phyloP scores from a whole-genome alignment of 2,888 invertebrate genomes.

The Terebella lapidaria region DNA sequence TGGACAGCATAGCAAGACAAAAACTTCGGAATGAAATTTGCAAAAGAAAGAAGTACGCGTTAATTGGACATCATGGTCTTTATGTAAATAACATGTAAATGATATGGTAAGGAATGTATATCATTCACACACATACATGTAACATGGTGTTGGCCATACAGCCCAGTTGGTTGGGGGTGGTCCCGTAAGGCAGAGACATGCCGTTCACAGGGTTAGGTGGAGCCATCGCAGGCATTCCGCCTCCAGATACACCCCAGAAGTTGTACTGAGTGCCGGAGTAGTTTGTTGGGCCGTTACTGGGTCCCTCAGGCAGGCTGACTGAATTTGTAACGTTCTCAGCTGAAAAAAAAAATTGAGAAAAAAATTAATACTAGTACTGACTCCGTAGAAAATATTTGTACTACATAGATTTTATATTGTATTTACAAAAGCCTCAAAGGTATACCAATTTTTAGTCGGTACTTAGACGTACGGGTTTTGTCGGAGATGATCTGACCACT shows the following conservation, averaged over 20 bases:
- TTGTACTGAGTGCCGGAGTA: slow-evolving; percentile 54
- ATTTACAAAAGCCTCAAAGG: no score
- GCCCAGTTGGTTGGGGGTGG: slow-evolving; percentile 45
- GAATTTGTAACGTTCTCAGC: background rate
- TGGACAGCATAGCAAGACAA: no score
- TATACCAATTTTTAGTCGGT: no score
- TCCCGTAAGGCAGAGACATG: slow-evolving; percentile 11
- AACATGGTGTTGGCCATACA: slow-evolving; percentile 51
- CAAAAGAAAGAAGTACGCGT: no score
- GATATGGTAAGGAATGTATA: no score
- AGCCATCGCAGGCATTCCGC: background rate
- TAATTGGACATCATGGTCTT: no score
- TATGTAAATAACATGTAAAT: no score
- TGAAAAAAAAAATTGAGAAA: background rate
- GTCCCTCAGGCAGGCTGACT: slow-evolving; percentile 42
- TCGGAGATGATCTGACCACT: background rate
- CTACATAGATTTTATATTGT: no score
- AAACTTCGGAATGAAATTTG: no score
- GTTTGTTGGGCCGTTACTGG: slow-evolving; percentile 48
- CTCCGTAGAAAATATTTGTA: background rate
- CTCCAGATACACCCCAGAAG: slow-evolving; percentile 49
- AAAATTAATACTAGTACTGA: background rate
- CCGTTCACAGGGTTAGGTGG: slow-evolving; percentile 1
- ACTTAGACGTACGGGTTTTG: background rate
- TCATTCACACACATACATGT: slow-evolving; percentile 10